Evolutionary conservation across 2,888 invertebrate genomes (phyloP).

Genomic region (Tolmerus cingulatus): DNA sequence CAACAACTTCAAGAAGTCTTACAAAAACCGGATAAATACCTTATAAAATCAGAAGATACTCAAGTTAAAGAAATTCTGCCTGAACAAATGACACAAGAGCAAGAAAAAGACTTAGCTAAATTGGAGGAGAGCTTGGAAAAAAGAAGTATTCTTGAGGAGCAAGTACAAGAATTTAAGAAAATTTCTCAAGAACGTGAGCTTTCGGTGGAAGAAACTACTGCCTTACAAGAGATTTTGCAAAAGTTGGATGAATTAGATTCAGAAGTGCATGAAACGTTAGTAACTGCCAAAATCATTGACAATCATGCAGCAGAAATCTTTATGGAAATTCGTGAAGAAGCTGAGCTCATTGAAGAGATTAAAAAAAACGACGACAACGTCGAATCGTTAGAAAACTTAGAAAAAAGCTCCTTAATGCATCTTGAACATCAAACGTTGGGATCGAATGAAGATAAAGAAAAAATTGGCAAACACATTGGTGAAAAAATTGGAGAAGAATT

Average conservation of each 20-base stretch:
- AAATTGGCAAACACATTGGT: neutral
- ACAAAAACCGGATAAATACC: neutral
- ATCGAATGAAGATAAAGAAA: neutral
- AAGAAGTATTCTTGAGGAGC: neutral
- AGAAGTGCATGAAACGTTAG: slow-evolving; percentile 66
- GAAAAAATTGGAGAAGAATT: neutral
- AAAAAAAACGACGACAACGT: slow-evolving; percentile 61
- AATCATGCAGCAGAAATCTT: slow-evolving; percentile 48
- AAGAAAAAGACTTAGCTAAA: slow-evolving; percentile 14
- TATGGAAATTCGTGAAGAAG: slow-evolving; percentile 56
- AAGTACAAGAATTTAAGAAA: slow-evolving; percentile 3
- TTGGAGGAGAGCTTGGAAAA: slow-evolving; percentile 8
- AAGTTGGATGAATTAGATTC: slow-evolving; percentile 67
- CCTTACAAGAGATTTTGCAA: slow-evolving; percentile 65
- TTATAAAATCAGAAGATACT: neutral
- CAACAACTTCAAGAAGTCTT: slow-evolving; percentile 51
- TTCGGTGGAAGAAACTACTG: slow-evolving; percentile 58
- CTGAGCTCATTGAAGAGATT: slow-evolving; percentile 65
- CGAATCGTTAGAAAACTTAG: slow-evolving; percentile 50
- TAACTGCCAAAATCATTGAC: slow-evolving; percentile 49
- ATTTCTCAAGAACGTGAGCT: slow-evolving; percentile 64
- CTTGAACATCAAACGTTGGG: slow-evolving; percentile 28
- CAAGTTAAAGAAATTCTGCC: neutral
- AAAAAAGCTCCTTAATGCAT: slow-evolving; percentile 30
- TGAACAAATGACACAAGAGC: neutral